phyloP scores from a whole-genome alignment of 2,113 vertebrate genomes.

The Mobula birostris region DNA sequence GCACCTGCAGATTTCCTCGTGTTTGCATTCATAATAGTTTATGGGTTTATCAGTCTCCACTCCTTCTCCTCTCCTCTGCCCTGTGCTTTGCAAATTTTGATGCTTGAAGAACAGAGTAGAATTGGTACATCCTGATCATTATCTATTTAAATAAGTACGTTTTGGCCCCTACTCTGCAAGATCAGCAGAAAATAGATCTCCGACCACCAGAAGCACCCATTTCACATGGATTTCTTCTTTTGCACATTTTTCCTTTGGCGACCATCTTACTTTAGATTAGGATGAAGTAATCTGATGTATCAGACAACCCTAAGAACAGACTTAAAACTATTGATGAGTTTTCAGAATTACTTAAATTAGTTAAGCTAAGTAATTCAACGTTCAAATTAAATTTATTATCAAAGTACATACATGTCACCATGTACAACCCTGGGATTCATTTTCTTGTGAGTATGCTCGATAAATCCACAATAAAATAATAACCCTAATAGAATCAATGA shows the following conservation, averaged over 20 bases:
- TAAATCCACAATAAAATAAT: too few relatives aligned
- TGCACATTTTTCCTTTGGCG: neutral
- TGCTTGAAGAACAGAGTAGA: neutral
- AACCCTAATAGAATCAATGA: too few relatives aligned
- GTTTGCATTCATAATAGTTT: neutral
- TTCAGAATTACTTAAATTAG: neutral
- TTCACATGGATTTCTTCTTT: neutral
- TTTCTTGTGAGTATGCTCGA: too few relatives aligned
- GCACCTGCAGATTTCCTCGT: too few relatives aligned
- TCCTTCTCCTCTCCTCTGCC: neutral
- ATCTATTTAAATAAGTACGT: neutral
- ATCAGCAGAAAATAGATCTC: neutral
- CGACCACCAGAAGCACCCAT: neutral
- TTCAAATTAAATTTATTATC: too few relatives aligned
- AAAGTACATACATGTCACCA: too few relatives aligned
- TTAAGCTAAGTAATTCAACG: neutral
- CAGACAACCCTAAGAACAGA: neutral
- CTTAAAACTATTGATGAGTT: neutral
- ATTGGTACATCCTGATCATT: neutral
- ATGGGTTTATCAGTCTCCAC: neutral
- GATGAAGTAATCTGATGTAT: neutral
- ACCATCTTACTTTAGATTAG: neutral
- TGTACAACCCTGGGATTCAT: too few relatives aligned
- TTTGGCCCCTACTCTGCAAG: neutral
- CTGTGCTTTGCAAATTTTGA: neutral